phyloP scores from a whole-genome alignment of 2,797 vertebrate genomes.

The Sylvia borin region DNA sequence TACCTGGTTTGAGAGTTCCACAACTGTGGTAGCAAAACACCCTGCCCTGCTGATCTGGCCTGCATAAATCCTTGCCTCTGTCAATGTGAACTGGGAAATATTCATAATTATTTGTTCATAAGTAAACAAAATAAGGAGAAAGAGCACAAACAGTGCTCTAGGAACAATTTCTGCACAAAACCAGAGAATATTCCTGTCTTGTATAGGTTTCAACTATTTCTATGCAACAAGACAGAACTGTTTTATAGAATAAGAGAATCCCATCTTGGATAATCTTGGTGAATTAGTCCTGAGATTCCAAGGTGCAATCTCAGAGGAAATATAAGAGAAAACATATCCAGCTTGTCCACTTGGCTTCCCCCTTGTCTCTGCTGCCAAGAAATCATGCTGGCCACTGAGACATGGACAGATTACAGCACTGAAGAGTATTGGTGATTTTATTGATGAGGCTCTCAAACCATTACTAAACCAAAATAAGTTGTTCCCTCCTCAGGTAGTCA shows the following conservation, averaged over 20 bases:
- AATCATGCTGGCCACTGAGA: background rate
- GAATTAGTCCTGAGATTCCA: constrained; percentile 18
- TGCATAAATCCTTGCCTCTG: background rate
- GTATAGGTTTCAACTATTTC: background rate
- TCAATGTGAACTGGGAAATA: background rate
- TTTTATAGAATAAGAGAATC: background rate
- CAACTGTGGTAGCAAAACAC: background rate
- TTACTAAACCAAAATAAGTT: constrained; percentile 72
- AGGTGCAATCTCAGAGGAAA: background rate
- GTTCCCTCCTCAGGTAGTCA: constrained; percentile 71
- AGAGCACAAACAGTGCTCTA: background rate
- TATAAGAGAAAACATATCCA: background rate
- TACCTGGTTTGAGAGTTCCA: background rate
- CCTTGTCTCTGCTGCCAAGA: background rate
- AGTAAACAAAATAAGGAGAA: background rate
- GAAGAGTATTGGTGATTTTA: constrained; percentile 71
- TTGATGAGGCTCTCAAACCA: constrained; percentile 74
- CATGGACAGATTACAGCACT: constrained; percentile 50
- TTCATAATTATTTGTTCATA: background rate
- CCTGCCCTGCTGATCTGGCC: background rate
- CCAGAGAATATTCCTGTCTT: background rate
- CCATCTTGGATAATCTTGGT: background rate
- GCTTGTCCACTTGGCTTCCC: background rate
- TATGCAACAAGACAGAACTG: background rate
- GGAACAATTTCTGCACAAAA: background rate